Evolutionary conservation across 1,140 invertebrate species (phyloP).

Genomic region (Papilio xuthus): DNA sequence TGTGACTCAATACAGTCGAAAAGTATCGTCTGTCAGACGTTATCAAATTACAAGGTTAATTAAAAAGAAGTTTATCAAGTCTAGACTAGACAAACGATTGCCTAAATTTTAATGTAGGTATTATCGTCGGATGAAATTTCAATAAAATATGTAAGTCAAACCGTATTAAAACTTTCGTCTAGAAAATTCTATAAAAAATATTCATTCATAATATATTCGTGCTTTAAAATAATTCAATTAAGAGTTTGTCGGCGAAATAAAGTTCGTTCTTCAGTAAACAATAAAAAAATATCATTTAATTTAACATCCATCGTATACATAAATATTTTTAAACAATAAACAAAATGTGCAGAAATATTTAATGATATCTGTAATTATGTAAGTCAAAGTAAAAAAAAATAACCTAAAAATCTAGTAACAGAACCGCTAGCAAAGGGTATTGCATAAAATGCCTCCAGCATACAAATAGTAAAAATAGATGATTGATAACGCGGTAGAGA

Average conservation of each 20-base stretch:
- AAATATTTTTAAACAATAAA: background rate
- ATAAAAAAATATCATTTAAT: background rate
- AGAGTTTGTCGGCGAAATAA: background rate
- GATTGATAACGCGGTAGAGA: slow-evolving; percentile 70
- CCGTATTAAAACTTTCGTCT: no score
- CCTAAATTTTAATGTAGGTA: background rate
- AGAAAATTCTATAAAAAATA: no score
- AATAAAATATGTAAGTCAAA: no score
- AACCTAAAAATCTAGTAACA: slow-evolving; percentile 49
- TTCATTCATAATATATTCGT: no score
- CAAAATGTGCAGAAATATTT: background rate
- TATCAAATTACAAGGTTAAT: slow-evolving; percentile 32
- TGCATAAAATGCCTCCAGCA: slow-evolving; percentile 60
- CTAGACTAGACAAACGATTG: background rate
- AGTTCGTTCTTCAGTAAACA: background rate
- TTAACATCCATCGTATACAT: background rate
- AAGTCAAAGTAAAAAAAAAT: slow-evolving; percentile 34
- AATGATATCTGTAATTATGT: background rate
- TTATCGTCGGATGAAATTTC: background rate
- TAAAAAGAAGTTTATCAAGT: slow-evolving; percentile 13
- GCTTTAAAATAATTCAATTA: no score
- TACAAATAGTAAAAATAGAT: slow-evolving; percentile 65
- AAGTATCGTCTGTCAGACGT: slow-evolving; percentile 30
- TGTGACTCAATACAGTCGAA: slow-evolving; percentile 22
- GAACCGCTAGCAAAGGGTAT: slow-evolving; percentile 44